Base-by-base conservation (phyloP, 2,113 vertebrate genomes). In the Melanotaenia duboulayi region DNA sequence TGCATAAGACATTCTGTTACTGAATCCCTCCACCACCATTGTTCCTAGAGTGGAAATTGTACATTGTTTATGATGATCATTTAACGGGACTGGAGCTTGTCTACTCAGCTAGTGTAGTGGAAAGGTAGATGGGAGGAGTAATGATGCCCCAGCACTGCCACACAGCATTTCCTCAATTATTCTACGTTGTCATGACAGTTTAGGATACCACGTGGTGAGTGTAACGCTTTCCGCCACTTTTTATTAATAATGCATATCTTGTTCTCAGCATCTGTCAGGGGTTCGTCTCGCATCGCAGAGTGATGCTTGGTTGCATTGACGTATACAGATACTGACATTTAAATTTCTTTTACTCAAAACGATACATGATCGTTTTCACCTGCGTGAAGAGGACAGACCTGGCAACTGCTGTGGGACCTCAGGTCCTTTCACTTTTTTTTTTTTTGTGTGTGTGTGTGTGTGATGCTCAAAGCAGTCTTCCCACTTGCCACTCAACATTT, bases 251-350 rank as follows among this genome's bases (percentile, higher is more conserved):
- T 86, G 76, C 73, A 87, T 86, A 77, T 51, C 11, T 78, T 68
- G 63, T 82, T 78, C 44, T 44, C 42, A 20, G 64, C 71, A 65
- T 80, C 75, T 69, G 46, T 65, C 54, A 51, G 56, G 71, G 44
- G 65, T 81, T 77, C 72, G 54, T 81, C 79, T 67, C 58, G 66
- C 55, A 63, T 65, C 55, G 39, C 13, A 51, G 63, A 66, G 44
- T 74, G 84, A 83, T 48, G 65, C 52, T 55, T 64, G 74, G 69
- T 64, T 65, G 52, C 46, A 68, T 65, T 86, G 86, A 90, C 89
- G 71, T 71, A 77, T 71, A 72, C 52, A 80, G 76, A 61, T 56
- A 35, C 81, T 84, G 88, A 90, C 89, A 86, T 92, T 92, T 89
- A 58, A 80, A 73, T 80, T 71, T 32, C 68, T 74, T 74, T 23